These are phyloP conservation scores for Rhea pennata DNA, from an alignment of 2,113 vertebrate species.

Conservation along the genomic window DNA sequence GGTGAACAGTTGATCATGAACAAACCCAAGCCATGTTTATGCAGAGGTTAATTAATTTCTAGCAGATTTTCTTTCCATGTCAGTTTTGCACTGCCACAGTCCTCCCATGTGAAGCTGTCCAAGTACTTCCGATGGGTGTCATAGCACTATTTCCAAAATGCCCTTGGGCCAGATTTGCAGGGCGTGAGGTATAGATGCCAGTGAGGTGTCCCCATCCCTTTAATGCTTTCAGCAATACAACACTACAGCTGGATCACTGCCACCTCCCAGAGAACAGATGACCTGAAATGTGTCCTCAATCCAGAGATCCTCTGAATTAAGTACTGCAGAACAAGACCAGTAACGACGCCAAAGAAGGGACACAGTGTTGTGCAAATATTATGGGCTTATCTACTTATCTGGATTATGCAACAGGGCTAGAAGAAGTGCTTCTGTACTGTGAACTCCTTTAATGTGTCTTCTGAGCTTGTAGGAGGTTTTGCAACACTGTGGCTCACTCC, in stretches of 20 bases:
- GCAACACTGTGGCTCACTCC: neutral
- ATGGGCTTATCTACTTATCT: conserved; percentile 50
- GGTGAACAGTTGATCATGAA: neutral
- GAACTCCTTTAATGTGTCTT: conserved; percentile 30
- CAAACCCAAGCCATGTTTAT: neutral
- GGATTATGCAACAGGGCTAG: conserved; percentile 61
- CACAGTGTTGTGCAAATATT: conserved; percentile 27
- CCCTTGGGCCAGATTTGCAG: neutral
- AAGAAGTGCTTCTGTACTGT: conserved; percentile 35
- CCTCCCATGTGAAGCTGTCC: neutral
- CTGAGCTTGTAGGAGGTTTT: conserved; percentile 32
- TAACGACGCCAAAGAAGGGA: conserved; percentile 55
- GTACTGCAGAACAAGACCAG: conserved; percentile 21
- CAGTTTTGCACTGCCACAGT: neutral
- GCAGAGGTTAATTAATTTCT: neutral
- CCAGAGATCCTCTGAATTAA: conserved; percentile 56
- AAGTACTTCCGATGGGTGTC: neutral
- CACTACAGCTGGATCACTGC: neutral
- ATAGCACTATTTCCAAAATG: neutral
- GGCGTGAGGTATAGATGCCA: neutral
- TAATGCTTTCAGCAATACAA: neutral
- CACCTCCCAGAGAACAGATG: conserved; percentile 7
- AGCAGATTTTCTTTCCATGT: neutral
- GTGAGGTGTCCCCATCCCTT: neutral
- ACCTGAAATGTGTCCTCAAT: conserved; percentile 54